Percentiles rank a stretch among this genome's conserved stretches.
phyloP scores from a whole-genome alignment of 2,113 vertebrate genomes.

The Platichthys flesus region DNA sequence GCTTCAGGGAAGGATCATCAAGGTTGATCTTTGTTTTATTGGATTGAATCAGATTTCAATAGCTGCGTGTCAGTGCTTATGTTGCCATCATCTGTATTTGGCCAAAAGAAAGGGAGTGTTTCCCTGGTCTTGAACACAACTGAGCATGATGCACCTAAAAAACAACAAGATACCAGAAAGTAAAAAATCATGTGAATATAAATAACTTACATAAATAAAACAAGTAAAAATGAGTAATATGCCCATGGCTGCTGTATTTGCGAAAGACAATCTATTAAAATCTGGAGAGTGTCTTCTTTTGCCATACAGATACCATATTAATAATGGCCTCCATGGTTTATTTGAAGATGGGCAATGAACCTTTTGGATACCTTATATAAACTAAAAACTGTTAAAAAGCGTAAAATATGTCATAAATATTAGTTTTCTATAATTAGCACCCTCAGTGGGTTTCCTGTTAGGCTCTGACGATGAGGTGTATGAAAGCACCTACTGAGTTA shows the following conservation, averaged over 20 bases:
- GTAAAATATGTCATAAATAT: neutral
- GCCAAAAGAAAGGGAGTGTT: neutral
- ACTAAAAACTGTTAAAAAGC: neutral
- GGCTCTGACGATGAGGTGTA: constrained; percentile 33
- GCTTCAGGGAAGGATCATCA: neutral
- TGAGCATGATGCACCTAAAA: no score
- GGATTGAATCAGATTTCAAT: neutral
- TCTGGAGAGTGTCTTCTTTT: no score
- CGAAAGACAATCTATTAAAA: no score
- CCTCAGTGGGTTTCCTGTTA: neutral
- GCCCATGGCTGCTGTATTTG: no score
- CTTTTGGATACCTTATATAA: neutral
- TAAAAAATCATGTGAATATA: no score
- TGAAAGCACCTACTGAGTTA: constrained; percentile 16
- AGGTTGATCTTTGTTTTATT: neutral
- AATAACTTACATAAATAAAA: no score
- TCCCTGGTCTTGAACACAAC: neutral
- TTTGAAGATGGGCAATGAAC: no score
- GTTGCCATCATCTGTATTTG: neutral
- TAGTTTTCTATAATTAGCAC: constrained; percentile 37
- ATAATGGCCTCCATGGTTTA: neutral
- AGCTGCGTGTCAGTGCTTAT: neutral
- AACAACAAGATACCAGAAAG: no score
- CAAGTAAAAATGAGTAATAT: no score
- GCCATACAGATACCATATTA: no score